Percentiles rank a stretch among this genome's conserved stretches.
Conservation (phyloP, 2,797 vertebrate genomes). For the Acanthopagrus latus region DNA sequence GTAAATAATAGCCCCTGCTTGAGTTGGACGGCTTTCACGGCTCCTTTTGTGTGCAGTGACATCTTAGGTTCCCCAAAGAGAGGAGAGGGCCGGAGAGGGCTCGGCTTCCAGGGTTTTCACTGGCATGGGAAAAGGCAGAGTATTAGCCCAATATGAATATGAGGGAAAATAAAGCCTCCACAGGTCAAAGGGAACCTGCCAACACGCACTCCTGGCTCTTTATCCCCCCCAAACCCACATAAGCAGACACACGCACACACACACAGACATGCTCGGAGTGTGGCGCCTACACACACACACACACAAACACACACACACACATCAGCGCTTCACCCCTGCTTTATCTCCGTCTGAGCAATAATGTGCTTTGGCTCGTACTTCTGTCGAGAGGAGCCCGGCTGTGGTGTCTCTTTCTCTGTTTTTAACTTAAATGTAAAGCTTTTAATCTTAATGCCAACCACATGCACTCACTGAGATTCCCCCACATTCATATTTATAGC, state of each 20-base stretch:
- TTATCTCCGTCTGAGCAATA: constrained; percentile 58
- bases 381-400: constrained; percentile 46
- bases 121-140: constrained; percentile 78
- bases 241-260: constrained; percentile 41
- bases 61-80: constrained; percentile 83
- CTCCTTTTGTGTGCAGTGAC: constrained; percentile 81
- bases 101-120: constrained; percentile 75
- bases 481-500: constrained; percentile 56
- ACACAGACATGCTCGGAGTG: constrained; percentile 1
- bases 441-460: constrained; percentile 69
- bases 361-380: constrained; percentile 57
- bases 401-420: constrained; percentile 35
- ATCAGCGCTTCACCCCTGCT: constrained; percentile 27
- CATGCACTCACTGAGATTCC: constrained; percentile 41
- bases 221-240: constrained; percentile 64
- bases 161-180: constrained; percentile 72
- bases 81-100: constrained; percentile 63
- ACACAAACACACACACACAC: not conserved
- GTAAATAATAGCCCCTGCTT: constrained; percentile 86
- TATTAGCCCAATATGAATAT: constrained; percentile 80
- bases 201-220: constrained; percentile 70
- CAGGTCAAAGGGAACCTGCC: constrained; percentile 80
- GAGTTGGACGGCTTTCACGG: constrained; percentile 83
- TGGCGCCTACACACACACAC: constrained; percentile 17
- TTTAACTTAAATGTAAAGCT: constrained; percentile 51